Base-by-base conservation (phyloP, 1,140 invertebrate species). In the Melipona quadrifasciata region DNA sequence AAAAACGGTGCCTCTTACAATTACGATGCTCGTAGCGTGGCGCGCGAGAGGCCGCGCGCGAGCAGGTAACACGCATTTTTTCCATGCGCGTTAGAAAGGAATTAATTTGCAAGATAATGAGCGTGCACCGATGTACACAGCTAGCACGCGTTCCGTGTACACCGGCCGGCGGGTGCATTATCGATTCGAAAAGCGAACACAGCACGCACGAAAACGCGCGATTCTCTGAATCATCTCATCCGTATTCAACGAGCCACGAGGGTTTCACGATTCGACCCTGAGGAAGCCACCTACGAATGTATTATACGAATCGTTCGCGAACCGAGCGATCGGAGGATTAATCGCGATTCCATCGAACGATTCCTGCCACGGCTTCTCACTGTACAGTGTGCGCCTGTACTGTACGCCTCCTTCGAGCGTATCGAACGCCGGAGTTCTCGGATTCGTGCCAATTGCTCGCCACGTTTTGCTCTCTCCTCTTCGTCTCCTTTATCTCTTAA, bases 31-130 rank as follows among this genome's bases (percentile, higher is more conserved):
- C 57, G 65, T 83, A 39, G 57, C 47, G 11, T 55, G 47, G 75
- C 67, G 67, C 75, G 64, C 70, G 39, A 57, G 57, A 51, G 47
- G n/a, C 61, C 58, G 19, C 4, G 11, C 51, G 55, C 55, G 11
- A 31, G 55, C 55, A 57, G 70, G 77, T 65, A 65, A 65, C 65
- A 79, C 21, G 76, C 65, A 79, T 84, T 79, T 84, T 31, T 84
- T 84, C n/a, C 76, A 72, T 64, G 76, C 67, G 67, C 82, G 82
- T n/a, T 70, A 84, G 83, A 84, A 80, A 84, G 77, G 83, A 84
- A 84, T 84, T 84, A 80, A 84, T 84, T 84, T 84, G 83, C 83
- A 84, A 84, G 83, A 84, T 84, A 84, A 84, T 80, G 83, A 84
- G 83, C 68, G 77, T 67, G 83, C 39, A 47, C 70, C 71, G 77